Base-by-base conservation (phyloP, 1,140 invertebrate species). In the Venustaconcha ellipsiformis region DNA sequence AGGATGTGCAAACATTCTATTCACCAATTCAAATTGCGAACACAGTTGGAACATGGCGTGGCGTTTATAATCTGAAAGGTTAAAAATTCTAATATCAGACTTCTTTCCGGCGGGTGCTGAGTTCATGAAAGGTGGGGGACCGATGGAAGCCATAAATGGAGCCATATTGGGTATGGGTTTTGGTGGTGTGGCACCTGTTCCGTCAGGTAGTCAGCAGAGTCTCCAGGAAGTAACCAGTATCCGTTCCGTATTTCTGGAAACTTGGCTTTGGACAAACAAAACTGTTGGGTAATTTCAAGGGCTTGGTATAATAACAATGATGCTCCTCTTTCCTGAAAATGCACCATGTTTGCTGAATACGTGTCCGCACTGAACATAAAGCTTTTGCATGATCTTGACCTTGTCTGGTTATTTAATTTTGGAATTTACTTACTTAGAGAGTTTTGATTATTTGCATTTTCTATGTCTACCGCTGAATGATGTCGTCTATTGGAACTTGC, bases 181-280 rank as follows among this genome's bases (percentile, higher is more conserved):
- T 37, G 55, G 57, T 64, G 20, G 8, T 14, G 56, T 57, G 30
- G 56, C 65, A 48, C 59, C 30, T 14, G 48, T 48, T 14, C 72
- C 72, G 55, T 5, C 37, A n/a, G 55, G 17, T 20, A 18, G 48
- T 17, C 57, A 62, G 20, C 14, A 70, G 17, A 57, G 68, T 1
- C 58, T 80, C 57, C 57, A 74, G 62, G 74, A 78, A 57, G 76
- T 78, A n/a, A 67, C 77, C 13, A 80, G 87, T 14, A 85, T 92
- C 6, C 89, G 90, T n/a, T 84, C 84, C 63, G 63, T 89, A 60
- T 91, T 90, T 73, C 88, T 89, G 14, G 90, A 91, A 81, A 90
- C 90, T 13, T 91, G 90, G 89, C 78, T 91, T 18, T 91, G 90
- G 88, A 79, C 79, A 56, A 82, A 84, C 71, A 56, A 59, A 11